Evolutionary conservation across 2,888 invertebrate species (phyloP).

Genomic region (Lagria hirta): DNA sequence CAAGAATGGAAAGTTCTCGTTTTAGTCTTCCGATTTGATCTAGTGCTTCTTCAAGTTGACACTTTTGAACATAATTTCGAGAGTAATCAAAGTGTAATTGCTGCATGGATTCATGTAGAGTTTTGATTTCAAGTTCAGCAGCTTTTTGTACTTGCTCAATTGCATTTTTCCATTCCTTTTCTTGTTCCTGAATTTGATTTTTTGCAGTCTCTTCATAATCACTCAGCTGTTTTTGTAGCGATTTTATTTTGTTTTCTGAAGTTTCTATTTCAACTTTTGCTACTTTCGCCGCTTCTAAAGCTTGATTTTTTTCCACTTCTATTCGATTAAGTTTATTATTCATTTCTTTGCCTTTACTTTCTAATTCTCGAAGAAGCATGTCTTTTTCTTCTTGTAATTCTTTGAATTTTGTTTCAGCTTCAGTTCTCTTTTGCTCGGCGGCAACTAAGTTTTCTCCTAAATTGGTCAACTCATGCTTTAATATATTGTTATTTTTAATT

Average conservation of each 20-base stretch:
- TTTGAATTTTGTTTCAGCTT: constrained; percentile 29
- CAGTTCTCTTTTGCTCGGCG: constrained; percentile 29
- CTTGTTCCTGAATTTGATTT: constrained; percentile 38
- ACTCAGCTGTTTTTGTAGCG: constrained; percentile 31
- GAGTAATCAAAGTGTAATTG: constrained; percentile 57
- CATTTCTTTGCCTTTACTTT: constrained; percentile 43
- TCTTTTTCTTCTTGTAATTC: constrained; percentile 43
- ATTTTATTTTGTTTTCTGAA: constrained; percentile 34
- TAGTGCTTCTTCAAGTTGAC: constrained; percentile 58
- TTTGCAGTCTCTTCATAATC: constrained; percentile 33
- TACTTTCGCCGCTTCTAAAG: constrained; percentile 30
- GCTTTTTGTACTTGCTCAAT: constrained; percentile 37
- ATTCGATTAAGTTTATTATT: constrained; percentile 45
- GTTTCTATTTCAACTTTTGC: constrained; percentile 38
- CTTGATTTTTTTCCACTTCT: constrained; percentile 42
- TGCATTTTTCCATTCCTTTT: constrained; percentile 38
- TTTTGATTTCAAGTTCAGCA: constrained; percentile 38
- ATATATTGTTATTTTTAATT: constrained; percentile 13
- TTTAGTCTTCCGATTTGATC: constrained; percentile 46
- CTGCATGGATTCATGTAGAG: constrained; percentile 42
- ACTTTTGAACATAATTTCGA: constrained; percentile 60
- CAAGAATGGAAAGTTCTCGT: constrained; percentile 45
- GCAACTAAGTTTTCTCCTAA: constrained; percentile 25
- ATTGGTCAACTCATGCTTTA: constrained; percentile 21
- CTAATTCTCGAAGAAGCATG: constrained; percentile 38